Conservation (phyloP, 1,140 invertebrate species). For the Lasaia peninsularis region DNA sequence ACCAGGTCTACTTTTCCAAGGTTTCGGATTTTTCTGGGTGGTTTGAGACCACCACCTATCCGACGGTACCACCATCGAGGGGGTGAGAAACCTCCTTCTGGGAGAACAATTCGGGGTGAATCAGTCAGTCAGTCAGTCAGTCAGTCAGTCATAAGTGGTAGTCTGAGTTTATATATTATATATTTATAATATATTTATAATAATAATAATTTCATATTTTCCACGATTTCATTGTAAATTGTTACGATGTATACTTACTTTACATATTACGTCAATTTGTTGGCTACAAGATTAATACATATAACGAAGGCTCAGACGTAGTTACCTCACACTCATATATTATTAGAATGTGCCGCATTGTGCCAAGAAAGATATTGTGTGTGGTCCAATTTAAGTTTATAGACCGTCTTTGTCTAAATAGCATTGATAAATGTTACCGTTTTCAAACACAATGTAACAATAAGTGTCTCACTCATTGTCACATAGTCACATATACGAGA, state of each 20-base stretch:
- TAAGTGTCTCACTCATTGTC: slow-evolving; percentile 7
- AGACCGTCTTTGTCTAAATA: slow-evolving; percentile 68
- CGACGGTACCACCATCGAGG: too few relatives aligned
- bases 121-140: too few relatives aligned
- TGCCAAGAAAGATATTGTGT: slow-evolving; percentile 66
- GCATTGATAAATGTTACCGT: slow-evolving; percentile 71
- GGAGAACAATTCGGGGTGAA: too few relatives aligned
- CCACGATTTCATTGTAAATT: neutral
- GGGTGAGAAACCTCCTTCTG: too few relatives aligned
- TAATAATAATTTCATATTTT: neutral
- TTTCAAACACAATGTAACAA: slow-evolving; percentile 56
- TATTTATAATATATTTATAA: too few relatives aligned
- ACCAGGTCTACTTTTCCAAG: too few relatives aligned
- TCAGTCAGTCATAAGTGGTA: too few relatives aligned
- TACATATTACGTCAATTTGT: slow-evolving; percentile 47
- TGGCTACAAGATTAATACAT: slow-evolving; percentile 36
- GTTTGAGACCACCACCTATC: too few relatives aligned
- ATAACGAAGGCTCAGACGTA: slow-evolving; percentile 32
- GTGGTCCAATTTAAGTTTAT: slow-evolving; percentile 73
- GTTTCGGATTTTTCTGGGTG: too few relatives aligned
- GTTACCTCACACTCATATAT: slow-evolving; percentile 52
- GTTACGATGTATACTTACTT: neutral
- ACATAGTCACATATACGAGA: neutral
- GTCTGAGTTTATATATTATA: too few relatives aligned
- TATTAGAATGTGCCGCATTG: slow-evolving; percentile 64